These are phyloP conservation scores for Rhagonycha lutea DNA, from an alignment of 2,888 invertebrate species.

Conservation along the genomic window DNA sequence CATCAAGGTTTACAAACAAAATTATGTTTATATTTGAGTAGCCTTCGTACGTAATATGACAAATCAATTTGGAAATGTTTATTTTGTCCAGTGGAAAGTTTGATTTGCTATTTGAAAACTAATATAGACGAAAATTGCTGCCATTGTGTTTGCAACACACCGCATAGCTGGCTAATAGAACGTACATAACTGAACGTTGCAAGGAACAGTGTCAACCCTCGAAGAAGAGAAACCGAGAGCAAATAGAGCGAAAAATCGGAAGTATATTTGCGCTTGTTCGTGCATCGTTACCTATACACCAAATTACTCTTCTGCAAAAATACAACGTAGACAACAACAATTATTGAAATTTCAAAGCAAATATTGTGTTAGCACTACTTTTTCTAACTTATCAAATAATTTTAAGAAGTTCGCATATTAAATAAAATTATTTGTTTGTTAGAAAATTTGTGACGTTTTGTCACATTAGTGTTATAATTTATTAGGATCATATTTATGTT, in stretches of 20 bases:
- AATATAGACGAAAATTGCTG: not conserved
- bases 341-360: not conserved
- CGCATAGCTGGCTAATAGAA: not conserved
- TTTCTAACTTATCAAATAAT: not conserved
- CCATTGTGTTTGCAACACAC: not conserved
- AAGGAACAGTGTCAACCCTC: not conserved
- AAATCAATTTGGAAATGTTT: not conserved
- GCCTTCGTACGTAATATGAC: not conserved
- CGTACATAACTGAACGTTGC: not conserved
- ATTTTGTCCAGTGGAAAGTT: not conserved
- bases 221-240: not conserved
- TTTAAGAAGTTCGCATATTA: not conserved
- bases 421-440: not conserved
- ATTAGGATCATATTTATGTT: not conserved
- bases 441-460: not conserved
- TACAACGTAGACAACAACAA: not conserved
- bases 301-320: not conserved
- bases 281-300: not conserved
- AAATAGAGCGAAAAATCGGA: not conserved
- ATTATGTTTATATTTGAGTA: not conserved
- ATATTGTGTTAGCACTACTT: not conserved
- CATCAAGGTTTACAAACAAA: not conserved
- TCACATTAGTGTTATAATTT: not conserved
- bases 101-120: not conserved
- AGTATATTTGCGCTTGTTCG: not conserved